Conservation (phyloP, 2,113 vertebrate genomes). For the Heloderma charlesbogerti region DNA sequence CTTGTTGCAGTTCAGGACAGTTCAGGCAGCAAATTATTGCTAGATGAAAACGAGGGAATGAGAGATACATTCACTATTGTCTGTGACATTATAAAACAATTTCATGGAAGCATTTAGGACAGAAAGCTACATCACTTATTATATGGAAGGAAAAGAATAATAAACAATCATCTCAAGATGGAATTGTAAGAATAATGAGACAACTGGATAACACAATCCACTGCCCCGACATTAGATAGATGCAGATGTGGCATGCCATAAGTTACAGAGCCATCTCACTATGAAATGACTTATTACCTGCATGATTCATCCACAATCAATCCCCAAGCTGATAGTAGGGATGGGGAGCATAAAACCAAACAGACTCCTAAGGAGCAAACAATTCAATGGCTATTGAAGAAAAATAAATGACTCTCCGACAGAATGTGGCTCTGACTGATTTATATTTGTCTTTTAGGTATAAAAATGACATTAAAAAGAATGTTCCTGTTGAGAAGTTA, state of each 20-base stretch:
- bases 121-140: constrained; percentile 15
- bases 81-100: constrained; percentile 44
- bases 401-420: constrained; percentile 11
- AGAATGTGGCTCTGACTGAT: constrained; percentile 10
- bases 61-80: constrained; percentile 52
- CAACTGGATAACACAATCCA: background rate
- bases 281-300: constrained; percentile 30
- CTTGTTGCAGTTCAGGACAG: constrained; percentile 25
- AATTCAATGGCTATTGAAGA: constrained; percentile 9
- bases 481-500: background rate
- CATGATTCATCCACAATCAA: constrained; percentile 18
- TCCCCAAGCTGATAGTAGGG: background rate
- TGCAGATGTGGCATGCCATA: background rate
- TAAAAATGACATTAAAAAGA: background rate
- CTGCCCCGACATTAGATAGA: constrained; percentile 9
- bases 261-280: constrained; percentile 1
- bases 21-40: constrained; percentile 45
- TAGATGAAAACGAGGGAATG: constrained; percentile 39
- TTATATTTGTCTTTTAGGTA: constrained; percentile 16
- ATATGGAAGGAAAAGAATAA: constrained; percentile 22
- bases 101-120: background rate
- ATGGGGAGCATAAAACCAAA: constrained; percentile 16
- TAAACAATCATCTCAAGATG: constrained; percentile 27
- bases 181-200: constrained; percentile 44
- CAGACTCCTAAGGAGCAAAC: constrained; percentile 9